Conservation (phyloP, 1,140 invertebrate genomes). For the Cataglyphis hispanica region DNA sequence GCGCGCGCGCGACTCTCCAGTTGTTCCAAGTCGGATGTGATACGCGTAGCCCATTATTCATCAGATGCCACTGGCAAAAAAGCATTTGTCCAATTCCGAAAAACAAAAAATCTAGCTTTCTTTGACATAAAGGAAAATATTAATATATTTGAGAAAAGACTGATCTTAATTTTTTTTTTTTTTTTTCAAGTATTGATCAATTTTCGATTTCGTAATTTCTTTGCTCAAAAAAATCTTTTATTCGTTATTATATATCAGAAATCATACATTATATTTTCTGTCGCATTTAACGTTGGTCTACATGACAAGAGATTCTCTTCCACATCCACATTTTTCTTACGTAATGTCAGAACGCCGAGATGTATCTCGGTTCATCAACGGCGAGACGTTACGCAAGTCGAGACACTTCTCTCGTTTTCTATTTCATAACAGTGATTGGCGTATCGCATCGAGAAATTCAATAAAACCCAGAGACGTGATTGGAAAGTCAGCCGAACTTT, state of each 20-base stretch:
- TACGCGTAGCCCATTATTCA: constrained; percentile 36
- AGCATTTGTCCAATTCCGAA: constrained; percentile 8
- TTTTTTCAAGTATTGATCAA: background rate
- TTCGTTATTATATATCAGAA: background rate
- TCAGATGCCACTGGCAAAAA: constrained; percentile 1
- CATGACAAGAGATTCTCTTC: background rate
- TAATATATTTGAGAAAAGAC: background rate
- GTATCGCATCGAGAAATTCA: constrained; percentile 46
- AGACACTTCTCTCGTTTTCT: constrained; percentile 50
- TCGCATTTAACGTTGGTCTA: background rate
- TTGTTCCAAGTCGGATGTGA: constrained; percentile 38
- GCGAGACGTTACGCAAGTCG: constrained; percentile 36
- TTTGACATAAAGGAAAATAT: background rate
- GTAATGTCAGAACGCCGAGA: constrained; percentile 4
- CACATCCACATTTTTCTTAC: constrained; percentile 11
- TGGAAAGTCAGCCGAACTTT: constrained; percentile 49
- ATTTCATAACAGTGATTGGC: constrained; percentile 58
- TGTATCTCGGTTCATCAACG: constrained; percentile 27
- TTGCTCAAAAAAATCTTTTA: background rate
- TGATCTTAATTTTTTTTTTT: background rate
- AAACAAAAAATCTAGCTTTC: constrained; percentile 25
- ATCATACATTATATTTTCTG: background rate
- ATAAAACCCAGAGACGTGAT: constrained; percentile 53
- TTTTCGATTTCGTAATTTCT: background rate
- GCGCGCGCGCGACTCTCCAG: background rate